A percentile compares a stretch with the other conserved stretches of the same genome.
Conservation (phyloP, 2,888 invertebrate genomes). For the Trichogramma evanescens region DNA sequence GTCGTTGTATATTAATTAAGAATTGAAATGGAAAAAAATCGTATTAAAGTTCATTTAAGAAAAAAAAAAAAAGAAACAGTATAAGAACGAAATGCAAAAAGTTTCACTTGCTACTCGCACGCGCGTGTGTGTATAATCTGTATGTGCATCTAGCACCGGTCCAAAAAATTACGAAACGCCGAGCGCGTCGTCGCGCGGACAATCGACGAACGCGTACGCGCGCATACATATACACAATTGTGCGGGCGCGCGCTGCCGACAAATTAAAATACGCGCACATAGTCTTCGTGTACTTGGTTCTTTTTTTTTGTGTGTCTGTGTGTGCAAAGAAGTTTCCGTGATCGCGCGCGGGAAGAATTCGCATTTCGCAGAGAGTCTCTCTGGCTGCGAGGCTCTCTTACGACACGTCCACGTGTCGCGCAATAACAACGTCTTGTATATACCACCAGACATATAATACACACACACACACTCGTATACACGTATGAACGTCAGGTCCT, state of each 20-base stretch:
- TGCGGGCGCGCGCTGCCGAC: background rate
- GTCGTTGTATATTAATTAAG: too few relatives aligned
- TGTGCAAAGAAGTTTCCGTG: conserved; percentile 7
- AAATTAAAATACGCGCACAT: conserved; percentile 15
- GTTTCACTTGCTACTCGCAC: too few relatives aligned
- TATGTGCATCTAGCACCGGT: too few relatives aligned
- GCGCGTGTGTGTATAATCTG: too few relatives aligned
- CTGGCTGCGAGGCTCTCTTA: conserved; percentile 5
- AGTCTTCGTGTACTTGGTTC: background rate
- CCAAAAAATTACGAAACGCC: background rate
- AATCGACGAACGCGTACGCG: background rate
- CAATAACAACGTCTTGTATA: background rate
- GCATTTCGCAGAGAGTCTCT: background rate
- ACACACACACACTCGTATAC: too few relatives aligned
- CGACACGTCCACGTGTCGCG: conserved; percentile 18
- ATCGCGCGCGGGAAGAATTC: conserved; percentile 1
- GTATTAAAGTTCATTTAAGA: too few relatives aligned
- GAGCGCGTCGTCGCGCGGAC: background rate
- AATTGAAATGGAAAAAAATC: too few relatives aligned
- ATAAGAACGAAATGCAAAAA: too few relatives aligned
- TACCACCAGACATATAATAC: background rate
- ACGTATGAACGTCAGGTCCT: too few relatives aligned
- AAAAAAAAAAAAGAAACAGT: too few relatives aligned
- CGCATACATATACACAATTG: too few relatives aligned
- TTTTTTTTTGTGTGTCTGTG: background rate